These are phyloP conservation scores for Eulemur rubriventer DNA, from an alignment of 2,797 vertebrate genomes.

Conservation along the genomic window DNA sequence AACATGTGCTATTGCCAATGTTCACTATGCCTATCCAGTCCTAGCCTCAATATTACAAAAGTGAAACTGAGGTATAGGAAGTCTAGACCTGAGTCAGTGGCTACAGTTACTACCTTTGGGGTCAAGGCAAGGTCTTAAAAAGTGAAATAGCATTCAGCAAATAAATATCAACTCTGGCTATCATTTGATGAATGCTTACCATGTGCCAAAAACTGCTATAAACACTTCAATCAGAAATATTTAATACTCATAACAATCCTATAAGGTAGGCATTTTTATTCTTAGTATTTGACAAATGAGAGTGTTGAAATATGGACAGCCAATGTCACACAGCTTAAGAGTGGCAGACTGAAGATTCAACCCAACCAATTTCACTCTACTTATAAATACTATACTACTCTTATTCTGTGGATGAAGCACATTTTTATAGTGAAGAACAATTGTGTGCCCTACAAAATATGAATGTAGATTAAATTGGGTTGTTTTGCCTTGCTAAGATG, in stretches of 20 bases:
- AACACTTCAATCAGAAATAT: neutral
- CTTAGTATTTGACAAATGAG: conserved; percentile 15
- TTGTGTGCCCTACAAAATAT: neutral
- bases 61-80: neutral
- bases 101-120: neutral
- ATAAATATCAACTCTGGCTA: neutral
- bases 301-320: neutral
- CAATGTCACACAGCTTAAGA: neutral
- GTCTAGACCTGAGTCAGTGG: neutral
- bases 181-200: neutral
- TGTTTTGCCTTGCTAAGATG: neutral
- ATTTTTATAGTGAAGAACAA: neutral
- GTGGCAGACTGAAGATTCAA: neutral
- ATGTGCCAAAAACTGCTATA: neutral
- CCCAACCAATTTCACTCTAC: neutral
- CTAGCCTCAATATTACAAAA: neutral
- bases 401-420: neutral
- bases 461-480: neutral
- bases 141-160: neutral
- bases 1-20: neutral
- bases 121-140: neutral
- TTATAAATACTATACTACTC: neutral
- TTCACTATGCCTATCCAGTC: neutral
- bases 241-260: neutral
- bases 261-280: neutral